Evolutionary conservation across 2,113 vertebrate genomes (phyloP).

Genomic region (Litocranius walleri): DNA sequence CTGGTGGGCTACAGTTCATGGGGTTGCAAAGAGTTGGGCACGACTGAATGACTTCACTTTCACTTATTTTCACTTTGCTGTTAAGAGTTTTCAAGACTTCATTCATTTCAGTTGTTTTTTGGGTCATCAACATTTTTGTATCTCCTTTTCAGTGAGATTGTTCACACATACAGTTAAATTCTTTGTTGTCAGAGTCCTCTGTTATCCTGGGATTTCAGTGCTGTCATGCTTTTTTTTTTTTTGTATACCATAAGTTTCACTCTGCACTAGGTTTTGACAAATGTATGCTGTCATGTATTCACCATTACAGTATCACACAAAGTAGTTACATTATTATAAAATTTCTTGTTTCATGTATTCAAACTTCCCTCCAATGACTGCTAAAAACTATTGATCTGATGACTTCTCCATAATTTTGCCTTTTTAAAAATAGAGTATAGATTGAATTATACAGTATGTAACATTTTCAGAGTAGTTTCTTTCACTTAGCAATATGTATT

Average conservation of each 20-base stretch:
- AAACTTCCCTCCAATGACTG: background rate
- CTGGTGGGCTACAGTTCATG: background rate
- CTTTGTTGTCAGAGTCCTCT: background rate
- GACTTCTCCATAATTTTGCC: background rate
- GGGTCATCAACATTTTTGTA: background rate
- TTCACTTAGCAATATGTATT: background rate
- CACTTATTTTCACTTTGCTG: background rate
- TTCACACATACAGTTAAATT: background rate
- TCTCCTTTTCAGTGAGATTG: background rate
- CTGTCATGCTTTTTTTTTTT: background rate
- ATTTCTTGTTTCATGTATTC: background rate
- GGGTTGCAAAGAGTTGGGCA: background rate
- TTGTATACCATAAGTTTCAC: background rate
- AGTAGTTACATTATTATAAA: background rate
- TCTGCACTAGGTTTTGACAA: background rate
- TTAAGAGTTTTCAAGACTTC: background rate
- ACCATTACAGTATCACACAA: background rate
- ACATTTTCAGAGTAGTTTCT: background rate
- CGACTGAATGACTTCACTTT: rapidly evolving
- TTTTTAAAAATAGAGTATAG: background rate
- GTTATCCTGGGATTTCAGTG: background rate
- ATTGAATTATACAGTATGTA: background rate
- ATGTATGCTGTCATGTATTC: background rate
- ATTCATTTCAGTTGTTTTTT: background rate
- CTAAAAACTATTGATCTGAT: background rate